Evolutionary conservation across 2,888 invertebrate genomes (phyloP).

Genomic region (Dexiosoma caninum): DNA sequence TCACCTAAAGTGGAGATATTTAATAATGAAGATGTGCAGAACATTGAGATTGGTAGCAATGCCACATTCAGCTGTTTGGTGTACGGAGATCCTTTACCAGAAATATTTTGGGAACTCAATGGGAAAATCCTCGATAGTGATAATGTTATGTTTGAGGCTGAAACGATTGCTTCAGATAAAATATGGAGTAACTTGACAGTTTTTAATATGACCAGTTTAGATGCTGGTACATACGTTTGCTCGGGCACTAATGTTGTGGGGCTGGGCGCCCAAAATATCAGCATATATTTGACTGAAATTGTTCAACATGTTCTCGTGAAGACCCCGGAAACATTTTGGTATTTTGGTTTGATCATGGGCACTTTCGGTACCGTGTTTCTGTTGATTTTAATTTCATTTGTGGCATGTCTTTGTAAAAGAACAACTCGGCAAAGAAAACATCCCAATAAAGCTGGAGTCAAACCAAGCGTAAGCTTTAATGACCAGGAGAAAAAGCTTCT

Average conservation of each 20-base stretch:
- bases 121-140: constrained; percentile 81
- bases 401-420: constrained; percentile 80
- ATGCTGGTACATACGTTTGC: constrained; percentile 92
- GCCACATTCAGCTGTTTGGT: constrained; percentile 89
- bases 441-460: constrained; percentile 83
- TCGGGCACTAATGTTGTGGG: constrained; percentile 77
- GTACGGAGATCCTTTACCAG: constrained; percentile 89
- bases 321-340: constrained; percentile 88
- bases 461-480: constrained; percentile 89
- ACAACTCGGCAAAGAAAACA: constrained; percentile 79
- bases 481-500: constrained; percentile 92
- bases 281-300: constrained; percentile 83
- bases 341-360: constrained; percentile 85
- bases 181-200: constrained; percentile 90
- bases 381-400: constrained; percentile 81
- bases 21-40: constrained; percentile 79
- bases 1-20: constrained; percentile 85
- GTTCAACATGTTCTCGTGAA: constrained; percentile 79
- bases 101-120: constrained; percentile 89
- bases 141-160: constrained; percentile 79
- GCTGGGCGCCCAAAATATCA: constrained; percentile 79
- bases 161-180: constrained; percentile 75
- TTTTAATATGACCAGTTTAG: constrained; percentile 87
- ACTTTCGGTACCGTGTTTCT: constrained; percentile 83
- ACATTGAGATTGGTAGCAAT: constrained; percentile 89